Percentiles rank a stretch among this genome's conserved stretches.
Evolutionary conservation across 2,888 invertebrate genomes (phyloP).

Genomic region (Phoenoteleia sp.): DNA sequence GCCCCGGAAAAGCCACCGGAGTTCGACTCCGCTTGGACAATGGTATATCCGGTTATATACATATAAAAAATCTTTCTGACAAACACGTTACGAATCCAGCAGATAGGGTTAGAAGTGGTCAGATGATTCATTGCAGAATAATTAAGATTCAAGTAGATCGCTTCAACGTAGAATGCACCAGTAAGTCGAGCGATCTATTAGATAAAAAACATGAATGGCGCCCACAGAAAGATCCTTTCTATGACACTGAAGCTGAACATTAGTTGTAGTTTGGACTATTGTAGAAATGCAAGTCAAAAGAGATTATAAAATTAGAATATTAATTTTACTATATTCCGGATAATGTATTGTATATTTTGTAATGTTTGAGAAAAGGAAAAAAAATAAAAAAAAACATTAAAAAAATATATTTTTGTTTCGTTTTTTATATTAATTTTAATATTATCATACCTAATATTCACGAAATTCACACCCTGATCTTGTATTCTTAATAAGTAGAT

Average conservation of each 20-base stretch:
- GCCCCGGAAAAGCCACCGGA: slow-evolving; percentile 98
- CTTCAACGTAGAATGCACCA: slow-evolving; percentile 97
- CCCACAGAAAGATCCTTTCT: slow-evolving; percentile 95
- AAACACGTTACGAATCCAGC: slow-evolving; percentile 97
- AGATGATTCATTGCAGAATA: slow-evolving; percentile 95
- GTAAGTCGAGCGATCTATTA: slow-evolving; percentile 96
- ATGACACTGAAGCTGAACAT: slow-evolving; percentile 96
- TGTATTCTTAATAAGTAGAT: too few species aligned
- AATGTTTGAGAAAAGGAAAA: too few species aligned
- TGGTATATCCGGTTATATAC: slow-evolving; percentile 96
- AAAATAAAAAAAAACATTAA: too few species aligned
- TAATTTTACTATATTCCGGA: too few species aligned
- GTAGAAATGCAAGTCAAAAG: too few species aligned
- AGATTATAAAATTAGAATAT: too few species aligned
- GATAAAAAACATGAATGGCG: slow-evolving; percentile 97
- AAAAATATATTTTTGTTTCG: too few species aligned
- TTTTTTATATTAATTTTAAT: too few species aligned
- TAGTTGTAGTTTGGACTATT: too few species aligned
- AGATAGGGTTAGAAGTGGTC: slow-evolving; percentile 95
- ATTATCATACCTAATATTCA: too few species aligned
- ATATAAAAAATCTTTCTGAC: slow-evolving; percentile 97
- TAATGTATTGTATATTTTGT: too few species aligned
- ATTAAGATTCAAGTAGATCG: slow-evolving; percentile 98
- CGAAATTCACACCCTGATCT: too few species aligned
- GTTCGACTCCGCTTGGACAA: slow-evolving; percentile 97